Evolutionary conservation across 2,888 invertebrate genomes (phyloP).

Genomic region (Hermaeophaga mercurialis): DNA sequence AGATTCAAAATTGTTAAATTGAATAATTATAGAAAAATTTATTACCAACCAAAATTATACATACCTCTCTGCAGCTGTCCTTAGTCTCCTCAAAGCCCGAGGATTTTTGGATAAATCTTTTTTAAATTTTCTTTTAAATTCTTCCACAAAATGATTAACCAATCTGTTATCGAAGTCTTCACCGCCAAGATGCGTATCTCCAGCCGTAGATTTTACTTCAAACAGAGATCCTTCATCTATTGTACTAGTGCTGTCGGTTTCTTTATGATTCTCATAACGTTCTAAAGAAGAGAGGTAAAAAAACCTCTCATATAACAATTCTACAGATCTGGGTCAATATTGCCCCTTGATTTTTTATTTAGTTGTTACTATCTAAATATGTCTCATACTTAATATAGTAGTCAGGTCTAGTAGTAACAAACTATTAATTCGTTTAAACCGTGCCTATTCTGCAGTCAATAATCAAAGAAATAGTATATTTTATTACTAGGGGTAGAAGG

Average conservation of each 20-base stretch:
- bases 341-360: no score
- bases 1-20: no score
- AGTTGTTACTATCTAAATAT: no score
- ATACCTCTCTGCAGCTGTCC: slow-evolving; percentile 72
- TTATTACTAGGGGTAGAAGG: no score
- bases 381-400: no score
- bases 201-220: slow-evolving; percentile 82
- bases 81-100: slow-evolving; percentile 69
- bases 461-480: no score
- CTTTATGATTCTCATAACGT: slow-evolving; percentile 80
- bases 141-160: slow-evolving; percentile 70
- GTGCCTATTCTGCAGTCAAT: no score
- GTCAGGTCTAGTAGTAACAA: no score
- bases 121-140: slow-evolving; percentile 73
- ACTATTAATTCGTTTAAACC: no score
- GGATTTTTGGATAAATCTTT: slow-evolving; percentile 68
- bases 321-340: not conserved
- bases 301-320: not conserved
- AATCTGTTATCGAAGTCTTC: slow-evolving; percentile 69
- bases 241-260: slow-evolving; percentile 68
- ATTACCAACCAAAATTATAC: no score
- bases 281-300: slow-evolving; percentile 52
- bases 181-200: slow-evolving; percentile 83
- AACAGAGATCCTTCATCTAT: slow-evolving; percentile 84
- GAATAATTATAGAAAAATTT: no score